phyloP scores from a whole-genome alignment of 1,140 invertebrate species.

The Drosophila fuyamai region DNA sequence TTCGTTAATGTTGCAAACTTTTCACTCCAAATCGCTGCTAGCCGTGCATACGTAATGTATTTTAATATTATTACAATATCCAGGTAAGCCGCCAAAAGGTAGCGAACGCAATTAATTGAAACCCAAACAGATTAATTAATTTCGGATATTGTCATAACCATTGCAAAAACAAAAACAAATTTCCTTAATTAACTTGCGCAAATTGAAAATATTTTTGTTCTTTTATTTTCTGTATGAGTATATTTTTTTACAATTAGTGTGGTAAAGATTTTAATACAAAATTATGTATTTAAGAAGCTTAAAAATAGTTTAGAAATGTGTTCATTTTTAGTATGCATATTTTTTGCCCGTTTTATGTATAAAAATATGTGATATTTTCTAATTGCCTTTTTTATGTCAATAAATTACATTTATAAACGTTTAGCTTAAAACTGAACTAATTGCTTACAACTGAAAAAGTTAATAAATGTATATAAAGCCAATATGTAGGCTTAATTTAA shows the following conservation, averaged over 20 bases:
- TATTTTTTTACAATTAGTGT: not conserved
- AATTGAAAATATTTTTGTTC: conserved; percentile 17
- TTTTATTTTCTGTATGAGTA: not conserved
- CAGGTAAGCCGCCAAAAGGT: conserved; percentile 16
- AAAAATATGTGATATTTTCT: too few species aligned
- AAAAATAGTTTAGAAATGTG: not conserved
- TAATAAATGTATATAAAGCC: not conserved
- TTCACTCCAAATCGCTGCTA: conserved; percentile 32
- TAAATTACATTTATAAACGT: not conserved
- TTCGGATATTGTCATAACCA: conserved; percentile 34
- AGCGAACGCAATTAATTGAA: conserved; percentile 42
- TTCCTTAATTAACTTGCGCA: conserved; percentile 19
- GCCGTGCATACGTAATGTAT: conserved; percentile 32
- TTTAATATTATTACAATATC: conserved; percentile 16
- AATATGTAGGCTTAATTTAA: conserved; percentile 1
- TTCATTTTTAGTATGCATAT: too few species aligned
- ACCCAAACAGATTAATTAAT: conserved; percentile 53
- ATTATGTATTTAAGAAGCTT: not conserved
- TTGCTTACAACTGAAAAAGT: conserved; percentile 4
- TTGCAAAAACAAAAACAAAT: not conserved
- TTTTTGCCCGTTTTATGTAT: too few species aligned
- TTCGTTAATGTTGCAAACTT: conserved; percentile 76
- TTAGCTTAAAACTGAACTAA: not conserved
- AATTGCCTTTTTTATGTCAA: not conserved
- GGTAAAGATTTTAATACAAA: not conserved